Evolutionary conservation across 2,888 invertebrate species (phyloP).

Genomic region (Nephrotoma guestfalica): DNA sequence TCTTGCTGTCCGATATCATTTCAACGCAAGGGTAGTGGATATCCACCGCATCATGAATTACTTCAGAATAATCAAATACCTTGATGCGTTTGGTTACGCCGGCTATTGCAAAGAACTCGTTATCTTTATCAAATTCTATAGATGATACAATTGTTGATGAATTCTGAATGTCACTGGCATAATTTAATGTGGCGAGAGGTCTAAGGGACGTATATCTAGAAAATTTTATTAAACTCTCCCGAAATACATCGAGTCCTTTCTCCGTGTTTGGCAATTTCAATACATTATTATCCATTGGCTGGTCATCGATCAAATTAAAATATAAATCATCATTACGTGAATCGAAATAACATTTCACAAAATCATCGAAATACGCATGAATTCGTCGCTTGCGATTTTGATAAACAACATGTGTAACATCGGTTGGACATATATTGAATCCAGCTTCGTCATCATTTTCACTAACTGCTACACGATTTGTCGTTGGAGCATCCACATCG

Average conservation of each 20-base stretch:
- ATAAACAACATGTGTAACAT: conserved; percentile 33
- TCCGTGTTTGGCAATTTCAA: neutral
- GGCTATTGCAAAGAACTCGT: conserved; percentile 89
- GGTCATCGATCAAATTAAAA: conserved; percentile 30
- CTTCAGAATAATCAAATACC: conserved; percentile 77
- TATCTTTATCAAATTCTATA: conserved; percentile 92
- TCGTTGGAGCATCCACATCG: conserved; percentile 11
- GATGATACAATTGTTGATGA: conserved; percentile 78
- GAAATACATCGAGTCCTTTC: conserved; percentile 56
- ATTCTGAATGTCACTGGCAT: conserved; percentile 78
- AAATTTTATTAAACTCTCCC: conserved; percentile 74
- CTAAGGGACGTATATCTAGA: conserved; percentile 64
- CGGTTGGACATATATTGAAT: conserved; percentile 5
- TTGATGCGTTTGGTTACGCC: conserved; percentile 91
- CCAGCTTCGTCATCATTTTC: conserved; percentile 5
- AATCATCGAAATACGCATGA: conserved; percentile 77
- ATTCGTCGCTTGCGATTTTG: conserved; percentile 58
- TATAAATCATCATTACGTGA: conserved; percentile 58
- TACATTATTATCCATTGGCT: conserved; percentile 17
- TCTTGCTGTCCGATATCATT: conserved; percentile 84
- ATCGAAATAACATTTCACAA: conserved; percentile 74
- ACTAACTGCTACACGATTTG: neutral
- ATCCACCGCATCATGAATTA: conserved; percentile 73
- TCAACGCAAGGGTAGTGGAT: conserved; percentile 86
- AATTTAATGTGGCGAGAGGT: conserved; percentile 74